Percentiles rank a stretch among this genome's conserved stretches.
phyloP scores from a whole-genome alignment of 1,140 invertebrate species.

The Paraescarpia echinospica region DNA sequence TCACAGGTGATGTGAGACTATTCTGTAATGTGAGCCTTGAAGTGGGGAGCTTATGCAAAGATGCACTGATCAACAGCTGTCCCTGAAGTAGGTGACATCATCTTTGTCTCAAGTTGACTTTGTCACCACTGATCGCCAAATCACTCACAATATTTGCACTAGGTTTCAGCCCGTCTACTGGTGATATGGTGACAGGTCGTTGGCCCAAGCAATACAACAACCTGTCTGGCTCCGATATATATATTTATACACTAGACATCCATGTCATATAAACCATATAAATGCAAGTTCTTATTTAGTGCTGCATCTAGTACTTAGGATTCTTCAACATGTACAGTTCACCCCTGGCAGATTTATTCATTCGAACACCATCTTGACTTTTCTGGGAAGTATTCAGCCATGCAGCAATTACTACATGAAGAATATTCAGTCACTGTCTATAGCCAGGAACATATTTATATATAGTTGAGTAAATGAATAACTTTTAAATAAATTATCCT shows the following conservation, averaged over 20 bases:
- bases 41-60: background rate
- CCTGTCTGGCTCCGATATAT: background rate
- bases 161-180: background rate
- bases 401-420: no score
- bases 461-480: background rate
- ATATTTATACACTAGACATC: background rate
- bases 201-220: background rate
- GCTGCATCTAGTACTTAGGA: no score
- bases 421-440: no score
- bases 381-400: no score
- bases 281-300: no score
- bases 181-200: background rate
- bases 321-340: no score
- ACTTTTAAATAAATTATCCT: background rate
- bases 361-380: no score
- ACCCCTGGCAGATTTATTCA: no score
- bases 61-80: background rate
- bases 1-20: background rate
- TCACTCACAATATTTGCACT: constrained; percentile 5
- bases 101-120: background rate
- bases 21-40: background rate
- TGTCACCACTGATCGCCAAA: background rate
- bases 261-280: background rate
- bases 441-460: no score
- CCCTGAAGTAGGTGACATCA: background rate